Evolutionary conservation across 2,797 vertebrate genomes (phyloP).

Genomic region (Anguilla pacifica): DNA sequence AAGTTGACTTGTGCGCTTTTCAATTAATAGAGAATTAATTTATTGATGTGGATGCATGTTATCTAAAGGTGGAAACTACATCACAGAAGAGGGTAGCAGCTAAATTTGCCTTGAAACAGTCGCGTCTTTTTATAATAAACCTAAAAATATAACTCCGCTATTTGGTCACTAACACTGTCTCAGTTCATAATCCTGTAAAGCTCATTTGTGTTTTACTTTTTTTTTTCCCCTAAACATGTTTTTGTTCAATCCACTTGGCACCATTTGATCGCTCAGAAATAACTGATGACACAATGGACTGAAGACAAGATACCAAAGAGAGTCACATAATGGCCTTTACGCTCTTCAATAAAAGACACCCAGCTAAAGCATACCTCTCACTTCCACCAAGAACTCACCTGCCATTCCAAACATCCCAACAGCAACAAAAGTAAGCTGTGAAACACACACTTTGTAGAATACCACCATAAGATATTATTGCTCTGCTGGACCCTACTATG

Average conservation of each 20-base stretch:
- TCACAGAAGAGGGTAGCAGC: constrained; percentile 67
- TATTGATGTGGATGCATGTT: constrained; percentile 29
- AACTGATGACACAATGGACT: constrained; percentile 23
- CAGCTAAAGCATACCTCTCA: constrained; percentile 78
- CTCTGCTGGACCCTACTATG: constrained; percentile 32
- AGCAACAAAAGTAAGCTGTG: constrained; percentile 24
- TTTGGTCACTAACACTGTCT: constrained; percentile 36
- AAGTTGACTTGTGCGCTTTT: constrained; percentile 30
- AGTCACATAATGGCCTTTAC: neutral
- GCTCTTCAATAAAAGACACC: constrained; percentile 11
- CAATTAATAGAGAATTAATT: constrained; percentile 22
- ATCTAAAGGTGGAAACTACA: constrained; percentile 23
- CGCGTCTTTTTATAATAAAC: constrained; percentile 49
- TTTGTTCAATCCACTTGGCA: constrained; percentile 32
- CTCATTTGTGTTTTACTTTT: neutral
- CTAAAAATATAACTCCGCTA: constrained; percentile 25
- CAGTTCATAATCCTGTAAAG: constrained; percentile 20
- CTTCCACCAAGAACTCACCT: constrained; percentile 55
- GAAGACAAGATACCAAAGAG: constrained; percentile 23
- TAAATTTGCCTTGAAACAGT: constrained; percentile 63
- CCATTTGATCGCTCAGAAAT: constrained; percentile 24
- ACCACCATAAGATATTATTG: constrained; percentile 47
- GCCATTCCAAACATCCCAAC: constrained; percentile 21
- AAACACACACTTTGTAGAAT: constrained; percentile 66
- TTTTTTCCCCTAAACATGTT: constrained; percentile 2